Evolutionary conservation across 2,797 vertebrate genomes (phyloP), one percentile per base, ranked within the genome.

Genomic region (Trachurus trachurus): DNA sequence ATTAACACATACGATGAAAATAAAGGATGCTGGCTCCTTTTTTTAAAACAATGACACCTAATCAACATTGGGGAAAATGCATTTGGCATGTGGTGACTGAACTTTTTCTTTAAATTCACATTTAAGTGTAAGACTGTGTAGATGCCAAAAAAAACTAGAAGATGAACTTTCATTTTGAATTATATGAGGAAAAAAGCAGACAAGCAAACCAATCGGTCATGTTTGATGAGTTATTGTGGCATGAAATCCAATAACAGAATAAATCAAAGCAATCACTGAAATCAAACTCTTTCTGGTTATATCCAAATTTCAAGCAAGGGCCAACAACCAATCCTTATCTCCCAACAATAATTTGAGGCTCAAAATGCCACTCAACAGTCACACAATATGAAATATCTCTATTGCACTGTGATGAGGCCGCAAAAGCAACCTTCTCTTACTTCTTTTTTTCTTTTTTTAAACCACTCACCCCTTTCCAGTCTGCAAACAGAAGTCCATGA

Each of bases 361-460:
- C 74, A 90, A 91, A 83, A 82, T 90, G 88, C 85, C 78, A 86
- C 68, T 87, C 71, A 81, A 84, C 76, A 86, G 74, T 87, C 83
- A 87, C 57, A 85, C 71, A 80, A 76, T 56, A 87, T 83, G 71
- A 90, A 90, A 92, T 69, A 61, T 86, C 71, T 94, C 85, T 93
- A 94, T 94, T 95, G 93, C 93, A 94, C 93, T 77, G 79, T 85
- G 75, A 82, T 71, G 80, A 75, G 87, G 92, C 76, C 89, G 83
- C 49, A 72, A 74, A 81, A 81, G 77, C 85, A 88, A 82, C 84
- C 83, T 45, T 71, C 84, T 76, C 81, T 78, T 87, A 74, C 29
- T 58, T 77, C 63, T 66, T 39, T 71, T 66, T 71, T 56, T 54
- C 47, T 44, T 67, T 66, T 34, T 74, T 74, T 64, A 50, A 53